phyloP scores from a whole-genome alignment of 1,140 invertebrate genomes.

The Pomacea maculata region DNA sequence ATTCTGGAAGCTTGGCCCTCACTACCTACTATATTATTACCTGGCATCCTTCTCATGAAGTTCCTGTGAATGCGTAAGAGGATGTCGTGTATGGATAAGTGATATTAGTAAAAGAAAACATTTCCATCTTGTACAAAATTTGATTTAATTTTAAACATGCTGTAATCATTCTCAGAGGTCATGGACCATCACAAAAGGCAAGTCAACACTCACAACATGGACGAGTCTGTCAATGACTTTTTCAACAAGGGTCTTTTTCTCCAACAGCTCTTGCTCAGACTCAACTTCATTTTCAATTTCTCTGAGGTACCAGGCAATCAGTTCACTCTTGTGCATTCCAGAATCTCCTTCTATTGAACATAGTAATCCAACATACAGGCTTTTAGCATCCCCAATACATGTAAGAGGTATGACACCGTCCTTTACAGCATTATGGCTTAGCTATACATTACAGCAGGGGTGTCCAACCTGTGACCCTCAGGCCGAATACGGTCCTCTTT shows the following conservation, averaged over 20 bases:
- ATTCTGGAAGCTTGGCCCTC: too few species aligned
- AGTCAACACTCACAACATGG: slow-evolving; percentile 78
- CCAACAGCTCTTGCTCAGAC: slow-evolving; percentile 88
- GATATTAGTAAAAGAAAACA: too few species aligned
- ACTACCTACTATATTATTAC: neutral
- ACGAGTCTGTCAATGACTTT: slow-evolving; percentile 95
- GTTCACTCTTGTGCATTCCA: slow-evolving; percentile 82
- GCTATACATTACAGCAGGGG: too few species aligned
- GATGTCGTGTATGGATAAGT: neutral
- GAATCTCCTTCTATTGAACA: slow-evolving; percentile 52
- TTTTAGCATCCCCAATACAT: too few species aligned
- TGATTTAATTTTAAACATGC: neutral
- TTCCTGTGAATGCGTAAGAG: too few species aligned
- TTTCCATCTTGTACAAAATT: too few species aligned
- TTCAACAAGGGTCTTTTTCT: slow-evolving; percentile 90
- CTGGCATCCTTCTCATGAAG: too few species aligned
- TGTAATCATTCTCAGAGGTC: neutral
- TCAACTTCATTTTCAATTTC: slow-evolving; percentile 89
- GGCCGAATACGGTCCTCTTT: too few species aligned
- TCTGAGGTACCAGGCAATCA: slow-evolving; percentile 95
- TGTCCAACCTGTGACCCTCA: too few species aligned
- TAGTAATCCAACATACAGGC: too few species aligned
- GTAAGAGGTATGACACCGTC: too few species aligned
- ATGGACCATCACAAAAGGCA: neutral
- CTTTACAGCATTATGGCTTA: too few species aligned